Evolutionary conservation across 1,140 invertebrate genomes (phyloP).

Genomic region (Drosophila varians): DNA sequence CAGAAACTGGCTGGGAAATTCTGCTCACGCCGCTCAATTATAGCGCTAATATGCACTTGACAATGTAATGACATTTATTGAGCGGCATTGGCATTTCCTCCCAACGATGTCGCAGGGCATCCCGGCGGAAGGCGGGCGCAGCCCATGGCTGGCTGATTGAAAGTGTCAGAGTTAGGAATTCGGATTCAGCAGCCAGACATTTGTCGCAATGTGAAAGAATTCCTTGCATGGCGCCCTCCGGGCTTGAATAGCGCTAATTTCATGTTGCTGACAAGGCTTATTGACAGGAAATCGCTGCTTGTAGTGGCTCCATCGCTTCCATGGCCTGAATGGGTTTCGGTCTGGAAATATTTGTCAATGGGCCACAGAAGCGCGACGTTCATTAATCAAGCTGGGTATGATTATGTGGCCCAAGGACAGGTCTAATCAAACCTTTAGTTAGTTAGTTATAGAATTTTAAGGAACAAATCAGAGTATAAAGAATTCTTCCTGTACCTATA

Average conservation of each 20-base stretch:
- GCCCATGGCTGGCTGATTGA: slow-evolving; percentile 60
- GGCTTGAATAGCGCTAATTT: slow-evolving; percentile 69
- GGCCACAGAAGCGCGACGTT: slow-evolving; percentile 65
- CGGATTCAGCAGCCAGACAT: slow-evolving; percentile 59
- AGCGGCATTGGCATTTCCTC: slow-evolving; percentile 45
- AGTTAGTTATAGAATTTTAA: no score
- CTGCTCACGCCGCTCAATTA: slow-evolving; percentile 73
- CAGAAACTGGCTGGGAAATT: slow-evolving; percentile 30
- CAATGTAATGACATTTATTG: slow-evolving; percentile 81
- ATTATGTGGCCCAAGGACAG: slow-evolving; percentile 33
- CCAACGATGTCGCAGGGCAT: slow-evolving; percentile 27
- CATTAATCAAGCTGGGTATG: slow-evolving; percentile 66
- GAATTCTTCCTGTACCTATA: background rate
- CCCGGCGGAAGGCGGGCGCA: background rate
- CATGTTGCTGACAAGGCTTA: slow-evolving; percentile 68
- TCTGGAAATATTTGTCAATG: slow-evolving; percentile 53
- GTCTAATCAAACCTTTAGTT: slow-evolving; percentile 60
- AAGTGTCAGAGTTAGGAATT: slow-evolving; percentile 56
- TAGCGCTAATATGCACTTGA: slow-evolving; percentile 80
- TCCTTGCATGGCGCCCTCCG: slow-evolving; percentile 33
- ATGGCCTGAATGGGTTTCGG: background rate
- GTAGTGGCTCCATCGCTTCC: background rate
- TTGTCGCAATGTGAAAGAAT: slow-evolving; percentile 67
- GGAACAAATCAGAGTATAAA: no score
- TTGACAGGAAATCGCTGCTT: slow-evolving; percentile 58